Conservation (phyloP, 2,797 vertebrate genomes). For the Rachycentron canadum region DNA sequence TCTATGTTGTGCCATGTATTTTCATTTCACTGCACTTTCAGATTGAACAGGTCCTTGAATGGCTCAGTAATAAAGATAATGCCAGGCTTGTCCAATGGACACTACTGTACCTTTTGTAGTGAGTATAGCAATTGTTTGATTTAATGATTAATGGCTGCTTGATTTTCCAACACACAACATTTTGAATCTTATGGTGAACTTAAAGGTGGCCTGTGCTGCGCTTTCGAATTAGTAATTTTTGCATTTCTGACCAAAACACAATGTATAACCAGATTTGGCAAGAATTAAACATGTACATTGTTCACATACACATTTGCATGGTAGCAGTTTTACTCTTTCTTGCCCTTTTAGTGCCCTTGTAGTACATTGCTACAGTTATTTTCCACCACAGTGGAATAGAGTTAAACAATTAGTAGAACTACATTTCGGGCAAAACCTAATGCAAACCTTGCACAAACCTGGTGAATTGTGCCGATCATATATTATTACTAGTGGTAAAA, state of each 20-base stretch:
- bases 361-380: not conserved
- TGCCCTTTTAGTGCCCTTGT: not conserved
- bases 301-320: not conserved
- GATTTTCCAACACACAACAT: not conserved
- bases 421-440: not conserved
- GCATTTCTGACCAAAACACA: not conserved
- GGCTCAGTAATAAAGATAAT: not conserved
- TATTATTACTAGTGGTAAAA: not conserved
- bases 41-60: not conserved
- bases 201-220: not conserved
- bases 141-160: not conserved
- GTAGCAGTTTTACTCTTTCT: not conserved
- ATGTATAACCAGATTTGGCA: not conserved
- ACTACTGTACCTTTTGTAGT: conserved; percentile 2
- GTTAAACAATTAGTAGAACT: not conserved
- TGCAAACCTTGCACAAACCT: not conserved
- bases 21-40: not conserved
- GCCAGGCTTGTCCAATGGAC: not conserved
- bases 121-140: not conserved
- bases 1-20: not conserved
- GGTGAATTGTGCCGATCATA: not conserved
- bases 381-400: not conserved
- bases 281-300: not conserved
- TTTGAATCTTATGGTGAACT: not conserved
- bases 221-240: not conserved